phyloP scores from a whole-genome alignment of 2,113 vertebrate genomes.

The Gila orcuttii region DNA sequence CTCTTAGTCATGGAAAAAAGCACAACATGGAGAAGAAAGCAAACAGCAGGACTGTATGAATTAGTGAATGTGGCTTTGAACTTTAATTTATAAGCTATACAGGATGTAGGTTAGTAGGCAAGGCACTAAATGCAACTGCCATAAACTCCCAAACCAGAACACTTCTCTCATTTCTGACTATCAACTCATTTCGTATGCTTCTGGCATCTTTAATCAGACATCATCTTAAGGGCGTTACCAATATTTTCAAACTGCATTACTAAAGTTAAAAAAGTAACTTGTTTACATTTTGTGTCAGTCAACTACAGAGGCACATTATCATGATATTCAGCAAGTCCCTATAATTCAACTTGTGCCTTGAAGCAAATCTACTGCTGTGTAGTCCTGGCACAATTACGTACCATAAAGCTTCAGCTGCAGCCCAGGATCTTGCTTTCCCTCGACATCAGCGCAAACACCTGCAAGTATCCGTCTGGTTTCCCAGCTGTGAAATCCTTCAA shows the following conservation, averaged over 20 bases:
- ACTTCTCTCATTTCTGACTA: neutral
- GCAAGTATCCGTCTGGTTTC: conserved; percentile 47
- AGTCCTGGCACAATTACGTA: conserved; percentile 55
- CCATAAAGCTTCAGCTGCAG: conserved; percentile 67
- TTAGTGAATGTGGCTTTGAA: conserved; percentile 50
- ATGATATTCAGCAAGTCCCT: neutral
- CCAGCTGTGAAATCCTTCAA: conserved; percentile 59
- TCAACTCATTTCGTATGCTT: neutral
- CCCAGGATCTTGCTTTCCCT: conserved; percentile 60
- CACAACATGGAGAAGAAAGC: conserved; percentile 8
- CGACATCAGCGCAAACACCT: conserved; percentile 53
- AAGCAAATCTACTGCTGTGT: neutral
- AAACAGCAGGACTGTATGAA: conserved; percentile 57
- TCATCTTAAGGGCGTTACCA: neutral
- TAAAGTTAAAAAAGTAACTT: neutral
- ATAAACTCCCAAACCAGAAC: neutral
- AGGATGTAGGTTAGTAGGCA: conserved; percentile 16
- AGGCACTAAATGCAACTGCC: neutral
- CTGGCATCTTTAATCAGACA: neutral
- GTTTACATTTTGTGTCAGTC: neutral
- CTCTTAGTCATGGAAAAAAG: conserved; percentile 48
- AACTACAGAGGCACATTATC: neutral
- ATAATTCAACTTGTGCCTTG: conserved; percentile 17
- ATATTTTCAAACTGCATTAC: neutral
- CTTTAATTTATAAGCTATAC: conserved; percentile 31